Conservation (phyloP, 2,888 invertebrate genomes). For the Epinotia bilunana region DNA sequence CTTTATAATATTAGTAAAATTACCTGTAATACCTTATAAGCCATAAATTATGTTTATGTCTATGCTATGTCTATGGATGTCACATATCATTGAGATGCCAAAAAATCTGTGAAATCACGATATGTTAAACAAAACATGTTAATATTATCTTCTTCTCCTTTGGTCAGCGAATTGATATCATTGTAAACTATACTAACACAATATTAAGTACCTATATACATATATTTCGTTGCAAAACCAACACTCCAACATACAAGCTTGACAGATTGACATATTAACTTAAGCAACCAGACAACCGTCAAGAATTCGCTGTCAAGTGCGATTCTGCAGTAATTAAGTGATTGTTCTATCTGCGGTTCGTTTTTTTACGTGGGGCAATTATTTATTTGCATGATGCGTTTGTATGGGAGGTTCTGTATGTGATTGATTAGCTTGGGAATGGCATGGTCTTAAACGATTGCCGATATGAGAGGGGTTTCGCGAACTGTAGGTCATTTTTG, state of each 20-base stretch:
- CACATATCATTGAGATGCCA: no score
- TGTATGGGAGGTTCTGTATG: conserved; percentile 24
- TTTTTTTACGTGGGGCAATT: conserved; percentile 10
- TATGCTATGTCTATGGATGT: no score
- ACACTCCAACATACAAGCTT: background rate
- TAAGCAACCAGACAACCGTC: conserved; percentile 33
- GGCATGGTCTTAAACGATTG: background rate
- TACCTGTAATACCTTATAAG: no score
- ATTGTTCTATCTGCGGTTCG: conserved; percentile 31
- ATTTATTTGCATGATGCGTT: background rate
- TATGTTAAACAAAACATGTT: no score
- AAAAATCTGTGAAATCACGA: no score
- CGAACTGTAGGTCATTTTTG: background rate
- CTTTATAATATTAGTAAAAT: no score
- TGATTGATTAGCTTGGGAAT: conserved; percentile 12
- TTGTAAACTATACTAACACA: background rate
- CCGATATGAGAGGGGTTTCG: background rate
- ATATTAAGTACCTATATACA: no score
- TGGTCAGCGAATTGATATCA: background rate
- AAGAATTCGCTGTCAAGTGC: conserved; percentile 37
- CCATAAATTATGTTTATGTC: no score
- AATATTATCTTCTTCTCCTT: no score
- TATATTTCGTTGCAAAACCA: conserved; percentile 24
- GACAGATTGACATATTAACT: conserved; percentile 44
- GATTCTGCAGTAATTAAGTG: conserved; percentile 41